Evolutionary conservation across 2,888 invertebrate species (phyloP).

Genomic region (Listrodromus nycthemerus): DNA sequence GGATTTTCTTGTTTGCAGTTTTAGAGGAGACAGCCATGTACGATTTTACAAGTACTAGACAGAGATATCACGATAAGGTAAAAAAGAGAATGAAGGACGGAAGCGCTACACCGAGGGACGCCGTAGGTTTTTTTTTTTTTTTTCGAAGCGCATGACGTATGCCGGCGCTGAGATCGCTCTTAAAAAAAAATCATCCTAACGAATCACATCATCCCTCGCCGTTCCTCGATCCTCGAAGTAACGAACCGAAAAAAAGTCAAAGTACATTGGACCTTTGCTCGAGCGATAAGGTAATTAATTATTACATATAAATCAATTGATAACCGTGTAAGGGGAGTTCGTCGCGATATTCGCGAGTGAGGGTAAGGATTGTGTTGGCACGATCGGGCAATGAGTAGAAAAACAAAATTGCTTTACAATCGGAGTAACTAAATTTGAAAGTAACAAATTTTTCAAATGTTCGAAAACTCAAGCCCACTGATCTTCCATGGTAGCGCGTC

Average conservation of each 20-base stretch:
- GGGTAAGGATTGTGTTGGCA: conserved; percentile 25
- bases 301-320: conserved; percentile 26
- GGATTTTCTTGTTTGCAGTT: conserved; percentile 42
- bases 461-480: conserved; percentile 27
- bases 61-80: conserved; percentile 52
- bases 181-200: conserved; percentile 5
- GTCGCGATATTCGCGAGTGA: conserved; percentile 24
- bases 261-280: conserved; percentile 52
- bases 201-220: conserved; percentile 24
- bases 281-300: conserved; percentile 29
- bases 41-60: conserved; percentile 58
- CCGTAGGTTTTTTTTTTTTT: conserved; percentile 1
- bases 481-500: conserved; percentile 49
- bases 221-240: conserved; percentile 24
- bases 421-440: not conserved
- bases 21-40: conserved; percentile 41
- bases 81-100: conserved; percentile 13
- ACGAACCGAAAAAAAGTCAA: conserved; percentile 37
- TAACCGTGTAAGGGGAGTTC: conserved; percentile 17
- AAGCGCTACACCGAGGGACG: conserved; percentile 13
- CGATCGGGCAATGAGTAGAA: not conserved
- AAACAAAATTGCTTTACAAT: conserved; percentile 14
- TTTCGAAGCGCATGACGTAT: not conserved
- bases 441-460: conserved; percentile 16
- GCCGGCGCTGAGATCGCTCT: conserved; percentile 22